Percentiles rank a stretch among this genome's conserved stretches.
These are phyloP conservation scores for Alaudala cheleensis DNA, from an alignment of 2,113 vertebrate species.

Conservation along the genomic window DNA sequence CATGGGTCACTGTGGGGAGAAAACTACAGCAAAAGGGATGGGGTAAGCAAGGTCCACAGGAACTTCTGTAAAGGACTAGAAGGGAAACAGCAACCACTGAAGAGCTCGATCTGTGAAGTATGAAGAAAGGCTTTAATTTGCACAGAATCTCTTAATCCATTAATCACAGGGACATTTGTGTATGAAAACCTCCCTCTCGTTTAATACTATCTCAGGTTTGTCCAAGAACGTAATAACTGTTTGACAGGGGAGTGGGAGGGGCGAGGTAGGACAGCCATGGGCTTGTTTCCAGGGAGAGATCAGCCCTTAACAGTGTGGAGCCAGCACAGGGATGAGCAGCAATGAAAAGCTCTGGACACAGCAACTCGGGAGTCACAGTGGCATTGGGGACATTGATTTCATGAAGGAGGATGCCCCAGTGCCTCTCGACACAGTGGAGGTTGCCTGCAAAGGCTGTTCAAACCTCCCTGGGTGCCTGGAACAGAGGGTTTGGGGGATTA, in stretches of 20 bases:
- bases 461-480: background rate
- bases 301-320: background rate
- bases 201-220: background rate
- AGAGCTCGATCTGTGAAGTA: background rate
- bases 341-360: fast-evolving
- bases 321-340: background rate
- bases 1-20: background rate
- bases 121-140: constrained; percentile 21
- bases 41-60: background rate
- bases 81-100: background rate
- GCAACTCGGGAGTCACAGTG: background rate
- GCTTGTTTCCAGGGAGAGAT: background rate
- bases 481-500: background rate
- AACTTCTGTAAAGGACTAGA: background rate
- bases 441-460: background rate
- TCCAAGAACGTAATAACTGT: background rate
- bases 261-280: background rate
- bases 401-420: background rate
- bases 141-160: background rate
- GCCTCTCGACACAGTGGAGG: background rate
- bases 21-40: background rate
- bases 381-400: background rate
- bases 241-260: background rate
- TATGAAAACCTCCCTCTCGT: background rate
- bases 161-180: background rate